Base-by-base conservation (phyloP, 2,113 vertebrate species). In the Macquaria australasica region DNA sequence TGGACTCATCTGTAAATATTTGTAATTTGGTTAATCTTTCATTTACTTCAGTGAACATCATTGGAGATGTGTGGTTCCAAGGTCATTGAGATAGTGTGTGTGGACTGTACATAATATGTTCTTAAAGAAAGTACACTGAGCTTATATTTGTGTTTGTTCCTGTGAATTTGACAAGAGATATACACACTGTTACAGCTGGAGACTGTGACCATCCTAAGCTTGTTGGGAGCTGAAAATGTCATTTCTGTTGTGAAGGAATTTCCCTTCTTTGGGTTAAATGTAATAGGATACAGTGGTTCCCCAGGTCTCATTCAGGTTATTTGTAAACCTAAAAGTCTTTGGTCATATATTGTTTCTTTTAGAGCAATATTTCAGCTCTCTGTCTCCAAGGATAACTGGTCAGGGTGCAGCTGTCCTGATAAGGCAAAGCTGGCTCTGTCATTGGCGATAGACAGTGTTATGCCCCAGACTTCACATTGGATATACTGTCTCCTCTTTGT, bases 11-110 rank as follows among this genome's bases (percentile, higher is more conserved):
- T 72, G 79, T 81, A 88, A 93, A 94, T 92, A 90, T 94, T 94
- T 94, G 76, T 55, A 6, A 0, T 69, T 51, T 56, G 72, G 93
- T 93, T 93, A 95, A 94, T 94, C 53, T 90, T 88, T 91, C 37
- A 73, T 74, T 87, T 31, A 14, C 18, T 25, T 34, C 23, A 6
- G 1, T 0, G 0, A 48, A 60, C 75, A 55, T 73, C 25, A 28
- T 2, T 50, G 28, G 21, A 28, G 10, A 80, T 60, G 6, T 1
- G 16, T 41, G 1, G 4, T 72, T 43, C 59, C 34, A 39, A 48
- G 58, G 58, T 53, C 50, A 12, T 5, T 37, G 7, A 37, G 43
- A 43, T n/a, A 66, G 62, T 37, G 11, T 37, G 11, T 11, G 11
- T 21, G 7, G n/a, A 62, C 7, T 16, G 3, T 10, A 0, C 69